Evolutionary conservation across 2,888 invertebrate species (phyloP).

Genomic region (Melipona bicolor): DNA sequence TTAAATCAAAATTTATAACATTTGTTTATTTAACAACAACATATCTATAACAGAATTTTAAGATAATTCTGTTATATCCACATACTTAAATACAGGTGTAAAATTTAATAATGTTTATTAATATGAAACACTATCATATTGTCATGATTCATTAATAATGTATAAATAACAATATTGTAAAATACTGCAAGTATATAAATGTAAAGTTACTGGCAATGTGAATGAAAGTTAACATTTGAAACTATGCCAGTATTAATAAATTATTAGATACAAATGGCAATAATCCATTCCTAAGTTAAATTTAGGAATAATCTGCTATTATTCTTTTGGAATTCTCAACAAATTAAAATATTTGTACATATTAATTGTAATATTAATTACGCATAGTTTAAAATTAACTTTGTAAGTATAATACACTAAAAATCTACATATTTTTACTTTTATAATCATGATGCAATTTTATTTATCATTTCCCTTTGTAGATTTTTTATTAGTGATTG

Average conservation of each 20-base stretch:
- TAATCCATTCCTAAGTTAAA: conserved; percentile 40
- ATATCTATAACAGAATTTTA: conserved; percentile 33
- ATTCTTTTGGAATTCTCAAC: conserved; percentile 35
- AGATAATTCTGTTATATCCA: conserved; percentile 2
- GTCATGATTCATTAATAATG: conserved; percentile 49
- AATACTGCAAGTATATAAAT: conserved; percentile 50
- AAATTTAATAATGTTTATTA: conserved; percentile 33
- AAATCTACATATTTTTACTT: conserved; percentile 78
- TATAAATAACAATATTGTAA: conserved; percentile 57
- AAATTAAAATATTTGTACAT: conserved; percentile 56
- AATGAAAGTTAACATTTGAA: conserved; percentile 38
- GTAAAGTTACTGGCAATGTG: conserved; percentile 40
- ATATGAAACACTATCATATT: conserved; percentile 36
- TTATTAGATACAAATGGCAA: conserved; percentile 52
- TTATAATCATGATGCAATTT: conserved; percentile 75
- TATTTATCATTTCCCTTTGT: conserved; percentile 43
- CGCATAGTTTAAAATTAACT: conserved; percentile 56
- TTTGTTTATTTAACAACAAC: conserved; percentile 27
- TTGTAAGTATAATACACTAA: conserved; percentile 77
- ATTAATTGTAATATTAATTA: conserved; percentile 61
- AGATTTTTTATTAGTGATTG: background rate
- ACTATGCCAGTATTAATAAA: conserved; percentile 56
- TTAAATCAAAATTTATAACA: conserved; percentile 18
- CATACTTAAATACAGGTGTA: conserved; percentile 30
- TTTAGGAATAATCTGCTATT: conserved; percentile 48